A percentile compares a stretch with the other conserved stretches of the same genome.
These are phyloP conservation scores for Thunnus maccoyii DNA, from an alignment of 2,113 vertebrate genomes.

Conservation along the genomic window DNA sequence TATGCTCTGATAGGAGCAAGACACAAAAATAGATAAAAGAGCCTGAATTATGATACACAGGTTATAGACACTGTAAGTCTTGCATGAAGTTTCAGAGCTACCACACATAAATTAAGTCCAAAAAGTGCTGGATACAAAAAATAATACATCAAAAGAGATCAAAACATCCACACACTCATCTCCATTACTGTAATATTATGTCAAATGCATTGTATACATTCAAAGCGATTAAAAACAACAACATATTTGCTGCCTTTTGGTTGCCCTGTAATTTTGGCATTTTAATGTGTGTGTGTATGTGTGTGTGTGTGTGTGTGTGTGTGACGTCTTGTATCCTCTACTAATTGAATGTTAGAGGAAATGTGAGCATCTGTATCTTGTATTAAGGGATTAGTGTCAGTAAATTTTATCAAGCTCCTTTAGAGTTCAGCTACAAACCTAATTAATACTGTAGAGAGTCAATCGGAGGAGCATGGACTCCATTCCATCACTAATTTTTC, in stretches of 20 bases:
- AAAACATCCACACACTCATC: too few relatives aligned
- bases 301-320: background rate
- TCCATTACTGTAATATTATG: too few relatives aligned
- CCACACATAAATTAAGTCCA: too few relatives aligned
- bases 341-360: slow-evolving; percentile 25
- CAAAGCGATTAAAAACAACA: background rate
- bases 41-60: background rate
- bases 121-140: background rate
- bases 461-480: slow-evolving; percentile 49
- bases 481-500: slow-evolving; percentile 38
- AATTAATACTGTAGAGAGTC: slow-evolving; percentile 61
- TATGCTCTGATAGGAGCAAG: background rate
- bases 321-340: background rate
- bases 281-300: background rate
- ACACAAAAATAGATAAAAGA: background rate
- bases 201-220: background rate
- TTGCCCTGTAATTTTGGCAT: background rate
- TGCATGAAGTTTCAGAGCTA: too few relatives aligned
- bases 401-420: slow-evolving; percentile 50
- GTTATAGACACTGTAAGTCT: too few relatives aligned
- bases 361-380: slow-evolving; percentile 51
- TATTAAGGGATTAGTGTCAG: slow-evolving; percentile 53
- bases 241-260: background rate
- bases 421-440: slow-evolving; percentile 61
- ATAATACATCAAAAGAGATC: too few relatives aligned